Conservation (phyloP, 1,140 invertebrate genomes). For the Lordiphosa mommai region DNA sequence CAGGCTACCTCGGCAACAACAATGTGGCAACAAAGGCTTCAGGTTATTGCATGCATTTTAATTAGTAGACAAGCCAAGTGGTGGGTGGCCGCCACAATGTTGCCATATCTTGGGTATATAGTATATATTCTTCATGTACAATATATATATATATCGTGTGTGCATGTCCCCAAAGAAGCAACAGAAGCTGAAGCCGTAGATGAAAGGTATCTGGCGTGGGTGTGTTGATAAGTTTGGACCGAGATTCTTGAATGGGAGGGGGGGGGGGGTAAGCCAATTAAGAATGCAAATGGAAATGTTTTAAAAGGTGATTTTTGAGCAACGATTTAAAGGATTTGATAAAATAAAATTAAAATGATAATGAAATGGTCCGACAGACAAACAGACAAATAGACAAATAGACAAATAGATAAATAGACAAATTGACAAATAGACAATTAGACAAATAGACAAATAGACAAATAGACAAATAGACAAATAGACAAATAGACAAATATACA, state of each 20-base stretch:
- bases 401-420: no score
- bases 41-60: conserved; percentile 77
- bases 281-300: neutral
- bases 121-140: neutral
- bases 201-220: conserved; percentile 5
- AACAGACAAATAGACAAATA: no score
- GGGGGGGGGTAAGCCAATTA: neutral
- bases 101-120: neutral
- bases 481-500: no score
- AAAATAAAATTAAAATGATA: no score
- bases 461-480: no score
- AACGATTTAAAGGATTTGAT: no score
- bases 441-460: no score
- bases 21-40: conserved; percentile 74
- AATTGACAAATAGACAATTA: no score
- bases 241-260: neutral
- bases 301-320: neutral
- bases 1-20: conserved; percentile 31
- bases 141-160: neutral
- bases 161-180: conserved; percentile 7
- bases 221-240: neutral
- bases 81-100: conserved; percentile 35
- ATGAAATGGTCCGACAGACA: no score
- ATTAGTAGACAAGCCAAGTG: conserved; percentile 77
- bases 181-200: neutral